Conservation (phyloP, 2,888 invertebrate species). For the Eristalis tenax region DNA sequence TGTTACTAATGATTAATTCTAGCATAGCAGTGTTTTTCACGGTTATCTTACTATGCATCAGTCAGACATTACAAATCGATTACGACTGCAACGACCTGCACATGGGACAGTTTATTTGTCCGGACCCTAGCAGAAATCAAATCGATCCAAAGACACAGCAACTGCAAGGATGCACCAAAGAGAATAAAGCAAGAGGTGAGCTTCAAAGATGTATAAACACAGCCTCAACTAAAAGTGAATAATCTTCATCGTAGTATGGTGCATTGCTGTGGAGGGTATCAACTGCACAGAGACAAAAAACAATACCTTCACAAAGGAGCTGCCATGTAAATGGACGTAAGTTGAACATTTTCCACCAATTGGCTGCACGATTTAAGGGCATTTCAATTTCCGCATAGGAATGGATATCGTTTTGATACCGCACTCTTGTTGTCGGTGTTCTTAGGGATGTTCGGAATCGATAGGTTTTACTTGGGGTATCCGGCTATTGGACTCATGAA, state of each 20-base stretch:
- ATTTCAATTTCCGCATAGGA: conserved; percentile 83
- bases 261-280: conserved; percentile 91
- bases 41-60: conserved; percentile 24
- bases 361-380: neutral
- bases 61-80: conserved; percentile 73
- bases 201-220: neutral
- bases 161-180: conserved; percentile 88
- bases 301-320: conserved; percentile 89
- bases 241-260: conserved; percentile 84
- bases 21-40: neutral
- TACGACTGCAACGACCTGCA: conserved; percentile 87
- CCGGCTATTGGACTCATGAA: conserved; percentile 97
- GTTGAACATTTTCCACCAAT: conserved; percentile 78
- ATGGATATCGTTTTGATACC: conserved; percentile 96
- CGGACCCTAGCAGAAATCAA: conserved; percentile 87
- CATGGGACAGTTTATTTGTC: conserved; percentile 92
- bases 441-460: conserved; percentile 98
- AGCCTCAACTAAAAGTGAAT: neutral
- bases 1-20: conserved; percentile 41
- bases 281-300: conserved; percentile 90
- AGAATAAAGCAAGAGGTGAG: conserved; percentile 90
- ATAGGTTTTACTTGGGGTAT: conserved; percentile 99
- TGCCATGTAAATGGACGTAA: conserved; percentile 98
- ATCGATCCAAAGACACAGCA: conserved; percentile 96
- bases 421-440: conserved; percentile 96